Conservation (phyloP, 2,888 invertebrate genomes). For the Orthonychiurus folsomi region DNA sequence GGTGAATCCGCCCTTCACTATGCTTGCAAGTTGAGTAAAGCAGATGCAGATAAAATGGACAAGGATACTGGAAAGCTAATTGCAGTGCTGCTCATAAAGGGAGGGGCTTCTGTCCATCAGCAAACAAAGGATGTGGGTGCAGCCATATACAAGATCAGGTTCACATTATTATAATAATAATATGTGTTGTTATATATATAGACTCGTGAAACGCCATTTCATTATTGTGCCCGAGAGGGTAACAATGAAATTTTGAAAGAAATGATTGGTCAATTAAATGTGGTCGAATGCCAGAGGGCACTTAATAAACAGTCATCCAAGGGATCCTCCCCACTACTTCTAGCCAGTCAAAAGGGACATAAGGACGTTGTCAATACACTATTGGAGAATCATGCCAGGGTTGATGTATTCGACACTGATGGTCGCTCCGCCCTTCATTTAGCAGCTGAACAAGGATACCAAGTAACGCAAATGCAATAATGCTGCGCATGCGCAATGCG, state of each 20-base stretch:
- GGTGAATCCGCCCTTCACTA: conserved; percentile 7
- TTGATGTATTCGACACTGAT: conserved; percentile 95
- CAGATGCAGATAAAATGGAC: background rate
- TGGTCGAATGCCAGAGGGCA: conserved; percentile 79
- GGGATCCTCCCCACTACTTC: conserved; percentile 94
- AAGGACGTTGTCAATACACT: conserved; percentile 76
- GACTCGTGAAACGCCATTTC: conserved; percentile 65
- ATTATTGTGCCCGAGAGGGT: conserved; percentile 86
- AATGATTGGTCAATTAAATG: conserved; percentile 81
- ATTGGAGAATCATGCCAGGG: conserved; percentile 86
- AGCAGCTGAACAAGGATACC: conserved; percentile 37
- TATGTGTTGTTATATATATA: too few species aligned
- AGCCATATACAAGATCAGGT: too few species aligned
- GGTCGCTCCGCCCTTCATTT: conserved; percentile 67
- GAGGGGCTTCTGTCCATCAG: background rate
- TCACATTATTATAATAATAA: too few species aligned
- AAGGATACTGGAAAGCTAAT: background rate
- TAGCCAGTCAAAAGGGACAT: conserved; percentile 91
- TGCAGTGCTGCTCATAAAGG: background rate
- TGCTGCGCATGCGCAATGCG: too few species aligned
- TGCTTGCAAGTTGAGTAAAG: background rate
- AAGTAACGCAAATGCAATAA: conserved; percentile 49
- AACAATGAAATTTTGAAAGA: conserved; percentile 89
- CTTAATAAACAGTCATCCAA: conserved; percentile 86
- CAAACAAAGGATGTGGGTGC: conserved; percentile 3